Conservation (phyloP, 1,140 invertebrate genomes). For the Platorchestia sp. region DNA sequence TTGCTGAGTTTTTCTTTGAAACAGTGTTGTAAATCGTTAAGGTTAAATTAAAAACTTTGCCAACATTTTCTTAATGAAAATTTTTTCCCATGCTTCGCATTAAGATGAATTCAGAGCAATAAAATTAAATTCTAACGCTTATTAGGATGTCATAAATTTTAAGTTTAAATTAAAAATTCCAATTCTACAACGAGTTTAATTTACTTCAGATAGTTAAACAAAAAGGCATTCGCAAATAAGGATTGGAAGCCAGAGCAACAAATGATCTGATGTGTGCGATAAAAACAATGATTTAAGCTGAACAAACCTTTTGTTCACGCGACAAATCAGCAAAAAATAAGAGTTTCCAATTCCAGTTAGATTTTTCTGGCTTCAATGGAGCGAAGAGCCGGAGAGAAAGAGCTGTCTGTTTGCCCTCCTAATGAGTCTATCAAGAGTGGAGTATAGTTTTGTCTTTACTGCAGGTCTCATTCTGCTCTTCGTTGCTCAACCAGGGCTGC, state of each 20-base stretch:
- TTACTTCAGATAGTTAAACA: not conserved
- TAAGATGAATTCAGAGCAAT: too few species aligned
- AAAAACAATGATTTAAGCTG: not conserved
- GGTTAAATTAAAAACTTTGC: too few species aligned
- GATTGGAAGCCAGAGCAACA: not conserved
- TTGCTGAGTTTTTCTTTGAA: too few species aligned
- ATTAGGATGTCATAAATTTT: too few species aligned
- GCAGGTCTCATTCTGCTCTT: not conserved
- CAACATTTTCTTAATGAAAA: too few species aligned
- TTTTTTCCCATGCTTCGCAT: too few species aligned
- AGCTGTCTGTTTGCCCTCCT: not conserved
- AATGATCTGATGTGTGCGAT: not conserved
- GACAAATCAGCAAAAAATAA: not conserved
- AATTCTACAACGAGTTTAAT: too few species aligned
- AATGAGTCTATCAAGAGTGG: not conserved
- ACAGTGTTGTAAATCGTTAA: too few species aligned
- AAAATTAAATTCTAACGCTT: too few species aligned
- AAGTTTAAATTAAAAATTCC: too few species aligned
- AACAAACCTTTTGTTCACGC: not conserved
- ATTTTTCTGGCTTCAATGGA: not conserved
- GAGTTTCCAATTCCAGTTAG: not conserved
- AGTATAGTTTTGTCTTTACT: not conserved
- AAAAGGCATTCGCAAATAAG: not conserved
- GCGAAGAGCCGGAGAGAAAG: not conserved
- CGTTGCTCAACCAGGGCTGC: not conserved